Percentiles rank a stretch among this genome's conserved stretches.
phyloP scores from a whole-genome alignment of 1,140 invertebrate genomes.

The Nephila pilipes region DNA sequence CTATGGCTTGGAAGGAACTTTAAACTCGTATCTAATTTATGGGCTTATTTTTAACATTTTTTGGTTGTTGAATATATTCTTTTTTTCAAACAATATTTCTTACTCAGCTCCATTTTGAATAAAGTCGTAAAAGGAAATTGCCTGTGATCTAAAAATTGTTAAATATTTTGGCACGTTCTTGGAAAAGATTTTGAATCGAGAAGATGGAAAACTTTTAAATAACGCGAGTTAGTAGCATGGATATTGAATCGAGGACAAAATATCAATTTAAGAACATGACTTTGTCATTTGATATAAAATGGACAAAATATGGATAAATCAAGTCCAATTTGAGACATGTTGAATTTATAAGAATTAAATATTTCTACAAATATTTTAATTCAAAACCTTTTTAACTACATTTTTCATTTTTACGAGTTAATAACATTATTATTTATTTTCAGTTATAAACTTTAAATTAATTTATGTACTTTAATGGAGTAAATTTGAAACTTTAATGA shows the following conservation, averaged over 20 bases:
- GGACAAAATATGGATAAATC: too few species aligned
- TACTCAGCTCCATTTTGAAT: not conserved
- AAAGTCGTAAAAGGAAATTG: slow-evolving; percentile 23
- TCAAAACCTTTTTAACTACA: too few species aligned
- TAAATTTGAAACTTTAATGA: too few species aligned
- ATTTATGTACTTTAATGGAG: too few species aligned
- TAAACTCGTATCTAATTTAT: not conserved
- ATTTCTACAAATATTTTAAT: too few species aligned
- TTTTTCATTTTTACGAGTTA: too few species aligned
- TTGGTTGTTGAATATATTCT: not conserved
- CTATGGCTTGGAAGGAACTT: not conserved
- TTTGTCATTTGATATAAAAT: too few species aligned
- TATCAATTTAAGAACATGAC: too few species aligned
- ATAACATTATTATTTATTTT: too few species aligned
- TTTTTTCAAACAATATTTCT: not conserved
- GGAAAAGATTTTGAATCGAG: not conserved
- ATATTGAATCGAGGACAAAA: not conserved
- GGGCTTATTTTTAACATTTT: not conserved
- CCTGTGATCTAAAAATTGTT: not conserved
- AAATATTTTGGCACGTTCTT: not conserved
- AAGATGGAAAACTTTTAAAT: not conserved
- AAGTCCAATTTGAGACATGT: too few species aligned
- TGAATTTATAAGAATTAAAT: too few species aligned
- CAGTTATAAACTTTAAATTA: too few species aligned
- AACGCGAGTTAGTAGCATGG: not conserved